Base-by-base conservation (phyloP, 2,797 vertebrate genomes). In the Phalloptychus januarius region DNA sequence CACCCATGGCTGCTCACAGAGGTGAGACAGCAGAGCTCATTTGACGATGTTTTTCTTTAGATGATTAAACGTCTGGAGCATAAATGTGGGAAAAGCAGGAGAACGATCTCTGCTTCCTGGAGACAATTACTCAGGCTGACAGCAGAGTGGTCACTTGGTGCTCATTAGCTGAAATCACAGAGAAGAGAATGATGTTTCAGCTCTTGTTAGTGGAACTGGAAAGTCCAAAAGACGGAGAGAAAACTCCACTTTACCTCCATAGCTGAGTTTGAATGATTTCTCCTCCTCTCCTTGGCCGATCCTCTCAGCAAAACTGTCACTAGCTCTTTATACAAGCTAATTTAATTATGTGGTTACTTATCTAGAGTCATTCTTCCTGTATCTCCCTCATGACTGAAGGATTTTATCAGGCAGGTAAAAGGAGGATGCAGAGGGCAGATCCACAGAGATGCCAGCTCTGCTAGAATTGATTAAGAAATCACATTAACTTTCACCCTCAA, bases 1-100 rank as follows among this genome's bases (percentile, higher is more conserved):
- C 97, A 99, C 72, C 97, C 97, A 0, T 99, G 98, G 98, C 96
- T 99, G 5, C 95, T 97, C 75, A 98, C 94, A 3, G 96, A 99
- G 97, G 98, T 99, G 85, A 95, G 95, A 3, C 36, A 38, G 63
- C 33, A 40, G 20, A 65, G 63, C 63, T 38, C 18, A 6, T 65
- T 20, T 65, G 70, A 79, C 8, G 31, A 72, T 56, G 56, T 50
- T 70, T 69, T 74, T 25, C 20, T 74, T 50, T 23, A 65, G n/a
- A 75, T 58, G 10, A 63, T 15, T 11, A 40, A 48, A 45, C n/a
- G 40, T 23, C 56, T 45, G 18, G 50, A 70, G 31, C 20, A 76
- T 76, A 50, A 76, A 50, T 15, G 6, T 11, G 44, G 38, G 36
- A 71, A 70, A 38, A 23, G 36, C 48, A n/a, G 40, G 25, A 44